phyloP scores from a whole-genome alignment of 2,888 invertebrate species.

The Lepidocyrtoides sp. region DNA sequence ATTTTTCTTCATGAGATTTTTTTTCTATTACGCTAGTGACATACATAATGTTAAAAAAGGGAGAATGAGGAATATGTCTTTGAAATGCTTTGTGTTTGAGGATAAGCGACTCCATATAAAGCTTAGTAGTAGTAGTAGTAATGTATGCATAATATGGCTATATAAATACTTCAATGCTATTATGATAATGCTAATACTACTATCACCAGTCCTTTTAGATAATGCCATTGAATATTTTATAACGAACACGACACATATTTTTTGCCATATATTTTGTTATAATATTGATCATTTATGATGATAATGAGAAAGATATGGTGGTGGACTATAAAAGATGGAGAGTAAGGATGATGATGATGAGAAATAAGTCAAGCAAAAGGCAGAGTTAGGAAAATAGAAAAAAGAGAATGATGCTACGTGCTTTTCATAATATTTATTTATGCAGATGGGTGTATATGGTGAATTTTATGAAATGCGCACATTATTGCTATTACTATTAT shows the following conservation, averaged over 20 bases:
- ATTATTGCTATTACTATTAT: slow-evolving; percentile 4
- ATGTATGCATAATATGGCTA: background rate
- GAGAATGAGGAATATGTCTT: background rate
- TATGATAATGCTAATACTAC: background rate
- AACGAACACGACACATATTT: background rate
- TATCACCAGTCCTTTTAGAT: background rate
- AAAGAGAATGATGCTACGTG: background rate
- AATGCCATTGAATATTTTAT: slow-evolving; percentile 19
- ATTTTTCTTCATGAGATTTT: slow-evolving; percentile 71
- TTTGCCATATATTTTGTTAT: background rate
- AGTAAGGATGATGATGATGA: background rate
- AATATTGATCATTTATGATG: slow-evolving; percentile 36
- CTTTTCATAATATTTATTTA: slow-evolving; percentile 28
- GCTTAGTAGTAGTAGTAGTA: too few relatives aligned
- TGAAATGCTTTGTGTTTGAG: background rate
- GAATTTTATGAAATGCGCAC: background rate
- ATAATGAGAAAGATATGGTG: background rate
- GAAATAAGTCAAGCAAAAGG: background rate
- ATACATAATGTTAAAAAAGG: slow-evolving; percentile 54
- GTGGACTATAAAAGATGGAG: too few relatives aligned
- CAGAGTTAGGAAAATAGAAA: background rate
- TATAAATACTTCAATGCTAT: background rate
- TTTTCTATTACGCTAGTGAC: slow-evolving; percentile 69
- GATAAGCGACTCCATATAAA: too few relatives aligned
- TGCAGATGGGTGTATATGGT: background rate